Evolutionary conservation across 2,888 invertebrate species (phyloP).

Genomic region (Trachelus iudaicus): DNA sequence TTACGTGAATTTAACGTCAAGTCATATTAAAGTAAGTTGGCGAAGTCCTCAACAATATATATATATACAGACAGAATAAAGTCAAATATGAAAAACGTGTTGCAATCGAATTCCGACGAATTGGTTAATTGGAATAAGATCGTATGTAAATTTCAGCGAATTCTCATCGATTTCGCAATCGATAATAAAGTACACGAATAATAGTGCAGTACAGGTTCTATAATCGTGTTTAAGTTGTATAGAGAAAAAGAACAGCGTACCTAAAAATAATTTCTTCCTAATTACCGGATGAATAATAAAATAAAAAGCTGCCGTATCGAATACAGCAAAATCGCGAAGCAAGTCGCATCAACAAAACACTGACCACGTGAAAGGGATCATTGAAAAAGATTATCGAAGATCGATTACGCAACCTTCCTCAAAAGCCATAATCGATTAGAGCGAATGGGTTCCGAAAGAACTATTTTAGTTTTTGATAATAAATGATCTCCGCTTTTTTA

Average conservation of each 20-base stretch:
- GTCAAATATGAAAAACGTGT: background rate
- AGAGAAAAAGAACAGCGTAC: background rate
- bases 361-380: background rate
- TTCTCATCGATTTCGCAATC: background rate
- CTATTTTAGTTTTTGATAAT: background rate
- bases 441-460: background rate
- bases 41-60: background rate
- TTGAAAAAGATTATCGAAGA: background rate
- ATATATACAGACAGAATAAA: background rate
- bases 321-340: background rate
- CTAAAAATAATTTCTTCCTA: background rate
- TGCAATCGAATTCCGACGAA: constrained; percentile 5
- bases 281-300: background rate
- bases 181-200: background rate
- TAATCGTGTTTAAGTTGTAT: background rate
- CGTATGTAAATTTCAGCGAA: constrained; percentile 1
- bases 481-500: background rate
- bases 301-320: background rate
- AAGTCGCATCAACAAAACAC: background rate
- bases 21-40: background rate
- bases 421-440: background rate
- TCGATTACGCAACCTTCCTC: background rate
- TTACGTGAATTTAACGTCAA: background rate
- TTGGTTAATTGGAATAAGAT: constrained; percentile 1
- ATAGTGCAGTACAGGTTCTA: background rate